Evolutionary conservation across 1,140 invertebrate species (phyloP).

Genomic region (Diorhabda elongata): DNA sequence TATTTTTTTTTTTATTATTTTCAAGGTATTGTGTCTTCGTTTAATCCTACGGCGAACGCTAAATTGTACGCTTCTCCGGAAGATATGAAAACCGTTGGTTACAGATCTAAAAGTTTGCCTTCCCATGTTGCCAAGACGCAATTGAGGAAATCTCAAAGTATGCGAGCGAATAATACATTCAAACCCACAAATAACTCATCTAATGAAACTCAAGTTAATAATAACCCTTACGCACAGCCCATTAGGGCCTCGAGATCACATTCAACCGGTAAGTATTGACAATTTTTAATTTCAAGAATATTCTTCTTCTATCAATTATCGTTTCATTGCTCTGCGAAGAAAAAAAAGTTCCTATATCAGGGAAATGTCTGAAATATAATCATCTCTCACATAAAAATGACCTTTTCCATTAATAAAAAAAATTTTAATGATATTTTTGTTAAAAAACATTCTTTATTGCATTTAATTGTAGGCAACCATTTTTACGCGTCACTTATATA

Average conservation of each 20-base stretch:
- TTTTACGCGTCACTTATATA: too few species aligned
- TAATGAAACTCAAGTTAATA: slow-evolving; percentile 11
- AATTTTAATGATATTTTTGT: too few species aligned
- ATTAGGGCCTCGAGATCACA: slow-evolving; percentile 53
- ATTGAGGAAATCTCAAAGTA: slow-evolving; percentile 62
- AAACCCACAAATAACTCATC: neutral
- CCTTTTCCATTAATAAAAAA: too few species aligned
- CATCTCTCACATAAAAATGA: too few species aligned
- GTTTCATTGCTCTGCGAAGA: too few species aligned
- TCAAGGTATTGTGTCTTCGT: slow-evolving; percentile 70
- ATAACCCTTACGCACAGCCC: slow-evolving; percentile 66
- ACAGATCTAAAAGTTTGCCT: slow-evolving; percentile 62
- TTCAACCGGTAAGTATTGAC: slow-evolving; percentile 6
- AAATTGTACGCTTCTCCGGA: slow-evolving; percentile 86
- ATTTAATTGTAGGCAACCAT: too few species aligned
- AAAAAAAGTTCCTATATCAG: too few species aligned
- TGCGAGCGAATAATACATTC: slow-evolving; percentile 43
- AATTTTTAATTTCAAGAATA: neutral
- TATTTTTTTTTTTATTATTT: neutral
- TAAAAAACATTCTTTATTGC: too few species aligned
- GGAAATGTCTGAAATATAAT: too few species aligned
- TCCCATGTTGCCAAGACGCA: slow-evolving; percentile 53
- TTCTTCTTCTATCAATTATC: too few species aligned
- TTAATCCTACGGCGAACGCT: slow-evolving; percentile 76
- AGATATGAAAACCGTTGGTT: slow-evolving; percentile 76